Base-by-base conservation (phyloP, 2,797 vertebrate species). In the Synaphobranchus kaupii region DNA sequence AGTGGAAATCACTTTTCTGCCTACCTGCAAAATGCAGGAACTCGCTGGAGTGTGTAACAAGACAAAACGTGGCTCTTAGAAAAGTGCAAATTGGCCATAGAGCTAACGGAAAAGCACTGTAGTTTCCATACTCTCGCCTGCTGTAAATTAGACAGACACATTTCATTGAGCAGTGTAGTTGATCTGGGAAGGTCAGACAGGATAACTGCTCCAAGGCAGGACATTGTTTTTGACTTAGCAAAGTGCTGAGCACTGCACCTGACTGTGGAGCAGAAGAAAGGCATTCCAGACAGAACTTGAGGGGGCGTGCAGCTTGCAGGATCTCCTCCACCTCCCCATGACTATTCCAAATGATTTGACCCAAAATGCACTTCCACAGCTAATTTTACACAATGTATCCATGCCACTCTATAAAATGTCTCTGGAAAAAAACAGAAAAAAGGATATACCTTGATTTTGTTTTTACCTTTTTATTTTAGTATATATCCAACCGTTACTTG, bases 141-240 rank as follows among this genome's bases (percentile, higher is more conserved):
- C 88, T 88, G 89, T 50, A 85, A 87, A 87, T 82, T 78, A 89
- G 85, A 89, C 58, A 86, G 89, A 87, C 89, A 87, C n/a, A 89
- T 93, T 92, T 93, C 93, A 95, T 92, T 93, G 93, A 94, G 93
- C 89, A 78, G 89, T 90, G 92, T 89, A 90, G 90, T 89, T 90
- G 90, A 91, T 88, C 88, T 34, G 86, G 89, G 91, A 92, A 92
- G 92, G 93, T 92, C 93, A 92, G 87, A 89, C 47, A 66, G 91
- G 92, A 90, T 85, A 82, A 90, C 87, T 81, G 93, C 94, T 95
- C 88, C 85, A 20, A 92, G 94, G 94, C 93, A 94, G 94, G 93
- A 96, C 93, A 91, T 94, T 94, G 93, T 95, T 94, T 95, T 95
- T 94, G 92, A 94, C 94, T 94, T 93, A 93, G 93, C 94, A 94